Base-by-base conservation (phyloP, 2,797 vertebrate species). In the Gymnoscopelus microlampas region DNA sequence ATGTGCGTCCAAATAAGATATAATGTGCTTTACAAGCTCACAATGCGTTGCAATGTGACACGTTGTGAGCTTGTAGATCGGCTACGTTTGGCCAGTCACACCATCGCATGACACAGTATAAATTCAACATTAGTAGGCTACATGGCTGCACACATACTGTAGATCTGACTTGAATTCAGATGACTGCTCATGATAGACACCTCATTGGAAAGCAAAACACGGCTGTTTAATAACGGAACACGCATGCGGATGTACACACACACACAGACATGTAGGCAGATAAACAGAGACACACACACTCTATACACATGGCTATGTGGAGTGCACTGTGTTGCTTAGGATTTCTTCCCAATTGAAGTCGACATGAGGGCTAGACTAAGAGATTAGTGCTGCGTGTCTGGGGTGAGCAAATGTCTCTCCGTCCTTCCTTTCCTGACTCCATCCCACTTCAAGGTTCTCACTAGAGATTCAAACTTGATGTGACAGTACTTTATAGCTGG, bases 111-210 rank as follows among this genome's bases (percentile, higher is more conserved):
- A 29, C 26, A 29, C 26, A 29, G 32, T 44, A 44, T 44, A 10
- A 8, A 44, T 10, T 44, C 39, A 9, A 2, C 39, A 44, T 44
- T 44, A 44, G 39, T 3, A 44, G 39, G 7, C 39, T 76, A 77
- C 35, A 54, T 79, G 51, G 0, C 63, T 75, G 69, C 72, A 59
- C 79, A 66, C 69, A 61, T 48, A 44, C 39, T 10, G 39, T 44
- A 53, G 64, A 77, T 81, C 76, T 80, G 83, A 77, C 72, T 60
- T 60, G 77, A 77, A 76, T 84, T 19, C 54, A 78, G 65, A 63
- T 24, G 3, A 53, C 61, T 24, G 66, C 64, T 60, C 66, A 14
- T 26, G 50, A 71, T 60, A 66, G 70, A 70, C 63, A 60, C 24
- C 54, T 71, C 68, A 77, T 81, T 44, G n/a, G n/a, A 63, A 35